Conservation (phyloP, 2,113 vertebrate genomes). For the Mastomys coucha region DNA sequence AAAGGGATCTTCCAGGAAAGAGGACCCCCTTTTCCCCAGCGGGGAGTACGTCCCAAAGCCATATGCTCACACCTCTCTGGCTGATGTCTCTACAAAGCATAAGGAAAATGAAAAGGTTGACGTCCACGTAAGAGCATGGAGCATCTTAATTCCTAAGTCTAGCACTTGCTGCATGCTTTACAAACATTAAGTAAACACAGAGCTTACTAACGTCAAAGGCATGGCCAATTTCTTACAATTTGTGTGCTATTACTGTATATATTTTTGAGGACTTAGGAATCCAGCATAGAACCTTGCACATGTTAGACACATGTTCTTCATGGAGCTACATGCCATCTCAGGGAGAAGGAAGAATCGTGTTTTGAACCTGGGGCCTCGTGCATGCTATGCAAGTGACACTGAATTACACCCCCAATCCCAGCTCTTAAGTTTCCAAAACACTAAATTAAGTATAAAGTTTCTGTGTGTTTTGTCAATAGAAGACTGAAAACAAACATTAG, state of each 20-base stretch:
- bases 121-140: neutral
- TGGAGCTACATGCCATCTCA: neutral
- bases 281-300: neutral
- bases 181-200: neutral
- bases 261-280: neutral
- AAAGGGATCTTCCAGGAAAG: constrained; percentile 39
- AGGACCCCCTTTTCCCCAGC: neutral
- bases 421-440: neutral
- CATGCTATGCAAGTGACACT: neutral
- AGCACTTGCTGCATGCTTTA: neutral
- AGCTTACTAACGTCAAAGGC: neutral
- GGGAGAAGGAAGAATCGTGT: no score
- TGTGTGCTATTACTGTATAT: neutral
- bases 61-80: neutral
- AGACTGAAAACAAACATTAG: neutral
- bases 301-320: neutral
- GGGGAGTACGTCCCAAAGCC: constrained; percentile 48
- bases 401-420: neutral
- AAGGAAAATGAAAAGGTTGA: neutral
- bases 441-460: neutral
- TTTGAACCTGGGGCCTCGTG: neutral
- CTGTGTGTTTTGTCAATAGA: neutral
- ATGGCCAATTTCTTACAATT: neutral
- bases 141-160: neutral
- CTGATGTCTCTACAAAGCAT: neutral